Base-by-base conservation (phyloP, 1,140 invertebrate genomes). In the Bombus superbus region DNA sequence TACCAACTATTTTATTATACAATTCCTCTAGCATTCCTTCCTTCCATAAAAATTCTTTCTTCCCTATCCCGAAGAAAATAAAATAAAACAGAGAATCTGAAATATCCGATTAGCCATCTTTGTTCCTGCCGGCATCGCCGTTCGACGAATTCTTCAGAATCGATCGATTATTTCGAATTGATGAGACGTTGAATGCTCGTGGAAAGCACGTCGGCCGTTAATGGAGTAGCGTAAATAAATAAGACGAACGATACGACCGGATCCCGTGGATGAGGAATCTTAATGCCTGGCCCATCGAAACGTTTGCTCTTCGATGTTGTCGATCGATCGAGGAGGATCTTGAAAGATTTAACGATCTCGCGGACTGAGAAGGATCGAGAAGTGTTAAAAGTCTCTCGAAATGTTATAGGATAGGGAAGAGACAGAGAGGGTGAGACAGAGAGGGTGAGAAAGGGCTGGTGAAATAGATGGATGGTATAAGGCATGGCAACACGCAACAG, bases 181-280 rank as follows among this genome's bases (percentile, higher is more conserved):
- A 44, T 2, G n/a, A 18, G 40, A 73, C 42, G 13, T 73, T 1
- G 71, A 42, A 73, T 18, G 28, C 72, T 47, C 18, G 72, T 22
- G 22, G n/a, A 32, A n/a, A 74, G 72, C 69, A 42, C 28, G 69
- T 42, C 9, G 3, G 5, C 40, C 72, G 28, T 47, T 74, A 74
- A 47, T 53, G 73, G 73, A 75, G 11, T 53, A 35, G 73, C n/a
- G 73, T 75, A 75, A 75, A 75, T 74, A 74, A 74, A 74, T 53
- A 53, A 75, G 44, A 75, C 73, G 72, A 74, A 74, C n/a, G 72
- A 73, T 73, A 74, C 42, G 32, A 10, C 9, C 22, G n/a, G 73
- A 75, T 53, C 32, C 38, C n/a, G 72, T 15, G 72, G 72, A 44
- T 25, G 72, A 74, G 32, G 42, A 44, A 74, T 72, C 71, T 69